These are phyloP conservation scores for Platichthys stellatus DNA, from an alignment of 2,113 vertebrate genomes.

Conservation along the genomic window DNA sequence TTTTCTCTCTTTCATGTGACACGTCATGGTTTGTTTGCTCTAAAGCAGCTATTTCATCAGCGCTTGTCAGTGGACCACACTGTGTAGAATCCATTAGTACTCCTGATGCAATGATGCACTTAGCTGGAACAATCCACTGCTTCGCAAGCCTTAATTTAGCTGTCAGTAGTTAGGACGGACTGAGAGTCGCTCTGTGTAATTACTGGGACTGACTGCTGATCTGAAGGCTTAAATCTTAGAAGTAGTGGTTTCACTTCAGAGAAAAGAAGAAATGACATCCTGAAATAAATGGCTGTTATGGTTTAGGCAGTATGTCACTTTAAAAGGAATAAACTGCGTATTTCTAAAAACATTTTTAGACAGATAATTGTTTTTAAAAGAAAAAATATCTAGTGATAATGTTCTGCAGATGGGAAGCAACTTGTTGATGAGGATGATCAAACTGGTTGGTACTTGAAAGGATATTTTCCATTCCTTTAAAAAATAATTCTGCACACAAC, in stretches of 20 bases:
- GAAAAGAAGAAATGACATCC: not conserved
- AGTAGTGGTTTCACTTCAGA: not conserved
- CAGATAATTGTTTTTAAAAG: not conserved
- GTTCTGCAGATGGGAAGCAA: too few species aligned
- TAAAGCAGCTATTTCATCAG: not conserved
- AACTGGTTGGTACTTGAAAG: too few species aligned
- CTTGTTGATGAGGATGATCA: too few species aligned
- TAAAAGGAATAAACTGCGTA: not conserved
- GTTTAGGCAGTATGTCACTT: too few species aligned
- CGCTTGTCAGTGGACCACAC: not conserved
- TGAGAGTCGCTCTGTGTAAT: not conserved
- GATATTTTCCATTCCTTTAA: too few species aligned
- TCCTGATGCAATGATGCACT: not conserved
- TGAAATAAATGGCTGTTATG: not conserved
- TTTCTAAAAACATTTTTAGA: not conserved
- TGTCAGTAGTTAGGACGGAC: not conserved
- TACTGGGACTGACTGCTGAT: not conserved
- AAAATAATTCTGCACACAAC: too few species aligned
- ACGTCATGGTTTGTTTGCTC: not conserved
- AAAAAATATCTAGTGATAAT: too few species aligned
- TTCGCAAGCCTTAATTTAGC: not conserved
- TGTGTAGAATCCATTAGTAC: not conserved
- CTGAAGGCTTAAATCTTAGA: not conserved
- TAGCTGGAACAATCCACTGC: not conserved
- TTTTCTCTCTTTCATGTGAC: not conserved